A percentile compares a stretch with the other conserved stretches of the same genome.
Evolutionary conservation across 1,140 invertebrate species (phyloP).

Genomic region (Solenopsis fugax): DNA sequence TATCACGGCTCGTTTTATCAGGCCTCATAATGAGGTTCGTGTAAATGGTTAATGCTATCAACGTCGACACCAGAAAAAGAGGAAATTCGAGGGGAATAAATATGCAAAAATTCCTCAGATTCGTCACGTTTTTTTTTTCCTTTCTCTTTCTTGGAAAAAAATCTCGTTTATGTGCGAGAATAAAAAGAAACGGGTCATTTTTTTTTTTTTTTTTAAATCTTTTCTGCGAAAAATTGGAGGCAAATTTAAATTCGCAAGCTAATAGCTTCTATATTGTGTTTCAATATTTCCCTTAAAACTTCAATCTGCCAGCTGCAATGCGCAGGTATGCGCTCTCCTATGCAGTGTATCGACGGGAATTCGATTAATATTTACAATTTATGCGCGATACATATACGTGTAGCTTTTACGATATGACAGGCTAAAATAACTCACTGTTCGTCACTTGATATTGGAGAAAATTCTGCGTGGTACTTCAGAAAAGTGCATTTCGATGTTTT

Average conservation of each 20-base stretch:
- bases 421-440: slow-evolving; percentile 50
- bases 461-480: slow-evolving; percentile 52
- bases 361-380: slow-evolving; percentile 69
- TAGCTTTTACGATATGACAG: slow-evolving; percentile 49
- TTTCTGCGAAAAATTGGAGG: background rate
- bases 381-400: slow-evolving; percentile 31
- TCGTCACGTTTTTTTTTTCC: background rate
- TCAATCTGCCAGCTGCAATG: background rate
- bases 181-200: background rate
- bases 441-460: slow-evolving; percentile 45
- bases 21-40: slow-evolving; percentile 44
- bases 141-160: background rate
- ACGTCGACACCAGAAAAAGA: background rate
- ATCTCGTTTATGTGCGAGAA: background rate
- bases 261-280: background rate
- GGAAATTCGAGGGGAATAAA: slow-evolving; percentile 11
- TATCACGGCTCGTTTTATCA: slow-evolving; percentile 38
- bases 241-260: background rate
- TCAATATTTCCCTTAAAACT: background rate
- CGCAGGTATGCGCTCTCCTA: slow-evolving; percentile 21
- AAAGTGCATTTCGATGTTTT: slow-evolving; percentile 69
- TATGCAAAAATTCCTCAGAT: background rate
- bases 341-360: slow-evolving; percentile 35
- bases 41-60: slow-evolving; percentile 54
- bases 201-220: background rate